Conservation (phyloP, 2,888 invertebrate genomes). For the Limenitis camilla region DNA sequence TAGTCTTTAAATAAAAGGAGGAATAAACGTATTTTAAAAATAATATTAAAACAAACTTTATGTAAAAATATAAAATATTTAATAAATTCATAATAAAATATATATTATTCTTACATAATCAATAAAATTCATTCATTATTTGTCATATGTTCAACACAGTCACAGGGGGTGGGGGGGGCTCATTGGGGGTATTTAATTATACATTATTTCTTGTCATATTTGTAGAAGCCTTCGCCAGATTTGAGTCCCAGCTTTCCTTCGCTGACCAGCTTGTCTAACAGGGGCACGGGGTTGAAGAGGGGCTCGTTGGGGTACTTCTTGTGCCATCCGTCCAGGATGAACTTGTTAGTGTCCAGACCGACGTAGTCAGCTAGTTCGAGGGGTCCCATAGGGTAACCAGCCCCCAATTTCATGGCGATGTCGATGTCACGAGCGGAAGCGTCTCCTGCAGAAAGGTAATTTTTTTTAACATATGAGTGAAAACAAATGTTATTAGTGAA, state of each 20-base stretch:
- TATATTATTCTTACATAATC: no score
- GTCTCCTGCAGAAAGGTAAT: slow-evolving; percentile 66
- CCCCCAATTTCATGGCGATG: slow-evolving; percentile 91
- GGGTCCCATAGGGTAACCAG: slow-evolving; percentile 93
- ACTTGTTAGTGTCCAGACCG: slow-evolving; percentile 85
- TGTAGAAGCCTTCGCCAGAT: slow-evolving; percentile 89
- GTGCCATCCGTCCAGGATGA: slow-evolving; percentile 84
- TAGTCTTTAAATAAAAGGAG: no score
- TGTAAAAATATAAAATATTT: no score
- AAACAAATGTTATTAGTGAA: not conserved
- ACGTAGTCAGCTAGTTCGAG: slow-evolving; percentile 88
- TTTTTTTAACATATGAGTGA: not conserved
- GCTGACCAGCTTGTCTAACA: slow-evolving; percentile 73
- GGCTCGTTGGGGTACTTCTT: not conserved
- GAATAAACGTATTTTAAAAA: no score
- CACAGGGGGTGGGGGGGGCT: no score
- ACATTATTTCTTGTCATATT: slow-evolving; percentile 69
- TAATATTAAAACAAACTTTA: no score
- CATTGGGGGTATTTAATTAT: no score
- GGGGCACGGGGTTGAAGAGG: no score
- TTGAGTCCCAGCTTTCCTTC: slow-evolving; percentile 89
- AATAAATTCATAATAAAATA: no score
- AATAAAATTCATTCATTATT: no score
- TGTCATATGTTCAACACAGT: slow-evolving; percentile 29
- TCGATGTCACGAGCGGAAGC: slow-evolving; percentile 86